Evolutionary conservation across 2,888 invertebrate species (phyloP), one percentile per base, ranked within the genome.

Genomic region (Drosophila paranaensis): DNA sequence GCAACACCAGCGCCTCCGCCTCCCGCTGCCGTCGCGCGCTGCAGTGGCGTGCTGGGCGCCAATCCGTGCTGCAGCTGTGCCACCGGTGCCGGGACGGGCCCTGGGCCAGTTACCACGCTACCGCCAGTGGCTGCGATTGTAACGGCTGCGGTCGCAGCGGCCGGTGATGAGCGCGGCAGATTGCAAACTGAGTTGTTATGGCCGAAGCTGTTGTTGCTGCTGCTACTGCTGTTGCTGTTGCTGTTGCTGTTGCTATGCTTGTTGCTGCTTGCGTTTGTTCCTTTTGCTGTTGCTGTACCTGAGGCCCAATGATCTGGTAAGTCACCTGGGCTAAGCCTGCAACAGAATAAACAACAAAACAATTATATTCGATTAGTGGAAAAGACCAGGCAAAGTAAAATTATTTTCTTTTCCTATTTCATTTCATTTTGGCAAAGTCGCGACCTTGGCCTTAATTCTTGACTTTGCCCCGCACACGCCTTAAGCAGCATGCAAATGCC

Each of bases 321-420:
- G 94, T 97, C 97, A 96, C 96, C 96, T 95, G 97, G 96, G 95
- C 96, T 96, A 95, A 96, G 95, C 96, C 97, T 97, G 94, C 84
- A 95, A 96, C 14, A 60, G 11, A 20, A 27, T 11, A 50, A 9
- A 51, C 10, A 6, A 42, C 46, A n/a, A 5, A 42, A 5, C 37
- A 57, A 45, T 11, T 0, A 50, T 16, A 53, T 6, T 11, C 20
- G 58, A 71, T 67, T 61, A 73, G 46, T 67, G 4, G 25, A 55
- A 33, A 8, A 33, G 30, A 33, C 6, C 6, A 33, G 30, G 8
- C 30, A 33, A 33, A 33, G 8, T 33, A 33, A 6, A 33, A 33
- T 33, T 33, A 33, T 8, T 33, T 6, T 33, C 1, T 8, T 33
- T 14, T 16, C 11, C 11, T 20, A 2, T 20, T 20, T 20, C 20